phyloP scores from a whole-genome alignment of 2,113 vertebrate genomes.

The Zosterops japonicus region DNA sequence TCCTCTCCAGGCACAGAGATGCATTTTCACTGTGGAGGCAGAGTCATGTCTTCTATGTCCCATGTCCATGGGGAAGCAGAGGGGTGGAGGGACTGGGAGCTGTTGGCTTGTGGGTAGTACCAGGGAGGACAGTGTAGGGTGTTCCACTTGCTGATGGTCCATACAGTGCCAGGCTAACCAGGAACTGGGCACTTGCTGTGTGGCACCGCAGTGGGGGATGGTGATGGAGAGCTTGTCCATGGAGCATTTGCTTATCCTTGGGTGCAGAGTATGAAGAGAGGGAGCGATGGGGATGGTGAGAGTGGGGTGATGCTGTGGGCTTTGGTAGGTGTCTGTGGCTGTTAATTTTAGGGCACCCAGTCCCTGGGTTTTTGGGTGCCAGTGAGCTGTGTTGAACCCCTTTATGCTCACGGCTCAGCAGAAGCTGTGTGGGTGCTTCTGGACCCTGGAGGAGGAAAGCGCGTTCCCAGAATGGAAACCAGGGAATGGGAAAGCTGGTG shows the following conservation, averaged over 20 bases:
- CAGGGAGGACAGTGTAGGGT: not conserved
- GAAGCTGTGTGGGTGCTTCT: not conserved
- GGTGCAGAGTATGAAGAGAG: not conserved
- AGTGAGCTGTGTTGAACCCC: not conserved
- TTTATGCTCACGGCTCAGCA: fast-evolving
- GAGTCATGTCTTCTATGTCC: not conserved
- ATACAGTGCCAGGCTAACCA: fast-evolving
- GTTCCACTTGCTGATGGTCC: not conserved
- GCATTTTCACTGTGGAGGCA: not conserved
- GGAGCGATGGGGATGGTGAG: fast-evolving
- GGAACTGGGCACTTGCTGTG: not conserved
- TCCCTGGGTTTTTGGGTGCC: not conserved
- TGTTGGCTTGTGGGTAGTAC: not conserved
- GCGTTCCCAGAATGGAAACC: not conserved
- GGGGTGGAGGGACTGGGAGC: not conserved
- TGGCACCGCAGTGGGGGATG: not conserved
- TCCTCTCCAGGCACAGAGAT: not conserved
- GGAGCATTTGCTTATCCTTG: fast-evolving
- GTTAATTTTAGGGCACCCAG: not conserved
- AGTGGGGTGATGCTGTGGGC: not conserved
- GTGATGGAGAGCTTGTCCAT: fast-evolving
- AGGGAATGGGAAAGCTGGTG: fast-evolving
- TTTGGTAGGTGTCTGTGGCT: not conserved
- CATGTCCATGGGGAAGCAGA: not conserved
- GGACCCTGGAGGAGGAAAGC: not conserved